phyloP scores from a whole-genome alignment of 2,888 invertebrate genomes.

The Thereva unica region DNA sequence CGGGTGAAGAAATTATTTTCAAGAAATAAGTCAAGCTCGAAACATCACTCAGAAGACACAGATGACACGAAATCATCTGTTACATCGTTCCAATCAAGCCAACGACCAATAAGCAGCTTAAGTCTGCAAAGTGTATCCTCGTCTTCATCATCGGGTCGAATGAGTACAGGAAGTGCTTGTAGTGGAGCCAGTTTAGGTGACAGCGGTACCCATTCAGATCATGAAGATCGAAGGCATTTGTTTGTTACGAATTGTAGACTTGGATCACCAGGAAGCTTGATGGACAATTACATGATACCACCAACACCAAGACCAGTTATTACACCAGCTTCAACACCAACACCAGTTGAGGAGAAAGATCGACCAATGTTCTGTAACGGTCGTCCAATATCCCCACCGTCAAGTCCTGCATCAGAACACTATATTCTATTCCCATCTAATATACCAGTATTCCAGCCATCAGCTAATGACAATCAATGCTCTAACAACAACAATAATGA shows the following conservation, averaged over 20 bases:
- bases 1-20: slow-evolving; percentile 75
- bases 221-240: slow-evolving; percentile 67
- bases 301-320: slow-evolving; percentile 65
- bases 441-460: slow-evolving; percentile 50
- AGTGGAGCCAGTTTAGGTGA: slow-evolving; percentile 82
- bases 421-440: slow-evolving; percentile 58
- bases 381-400: slow-evolving; percentile 40
- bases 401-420: slow-evolving; percentile 49
- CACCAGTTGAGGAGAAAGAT: slow-evolving; percentile 52
- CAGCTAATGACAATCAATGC: slow-evolving; percentile 30
- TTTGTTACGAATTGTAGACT: slow-evolving; percentile 48
- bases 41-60: slow-evolving; percentile 38
- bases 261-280: slow-evolving; percentile 53
- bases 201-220: slow-evolving; percentile 83
- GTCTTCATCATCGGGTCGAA: slow-evolving; percentile 73
- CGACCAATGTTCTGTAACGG: slow-evolving; percentile 50
- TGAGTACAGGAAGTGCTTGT: slow-evolving; percentile 74
- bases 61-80: slow-evolving; percentile 57
- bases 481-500: slow-evolving; percentile 49
- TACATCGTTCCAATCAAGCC: slow-evolving; percentile 51
- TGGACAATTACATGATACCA: slow-evolving; percentile 67
- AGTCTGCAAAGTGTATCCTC: slow-evolving; percentile 71
- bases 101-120: slow-evolving; percentile 69
- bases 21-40: slow-evolving; percentile 61
- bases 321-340: slow-evolving; percentile 56